These are phyloP conservation scores for Catotricha subobsoleta DNA, from an alignment of 2,888 invertebrate species.

Conservation along the genomic window DNA sequence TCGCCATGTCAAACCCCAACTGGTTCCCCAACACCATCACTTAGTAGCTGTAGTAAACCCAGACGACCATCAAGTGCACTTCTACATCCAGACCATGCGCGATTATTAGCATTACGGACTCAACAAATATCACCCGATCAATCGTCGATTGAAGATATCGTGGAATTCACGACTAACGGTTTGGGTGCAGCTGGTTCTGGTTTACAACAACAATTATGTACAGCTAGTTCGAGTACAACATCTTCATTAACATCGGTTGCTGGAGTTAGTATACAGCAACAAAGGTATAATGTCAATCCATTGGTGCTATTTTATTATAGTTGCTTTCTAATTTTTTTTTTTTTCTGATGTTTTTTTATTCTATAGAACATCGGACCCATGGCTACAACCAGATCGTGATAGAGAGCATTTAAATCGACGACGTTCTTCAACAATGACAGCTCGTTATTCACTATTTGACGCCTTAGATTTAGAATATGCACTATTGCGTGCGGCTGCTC, in stretches of 20 bases:
- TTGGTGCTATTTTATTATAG: background rate
- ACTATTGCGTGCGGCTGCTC: conserved; percentile 44
- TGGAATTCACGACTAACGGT: conserved; percentile 27
- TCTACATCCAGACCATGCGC: conserved; percentile 51
- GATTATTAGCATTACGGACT: conserved; percentile 33
- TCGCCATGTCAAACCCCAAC: conserved; percentile 27
- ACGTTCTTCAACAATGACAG: conserved; percentile 40
- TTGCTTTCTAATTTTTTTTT: background rate
- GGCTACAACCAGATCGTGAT: conserved; percentile 27
- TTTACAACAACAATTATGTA: conserved; percentile 22
- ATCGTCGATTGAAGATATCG: conserved; percentile 29
- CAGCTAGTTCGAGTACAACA: conserved; percentile 38
- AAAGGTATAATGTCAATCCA: conserved; percentile 16
- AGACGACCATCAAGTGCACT: conserved; percentile 40
- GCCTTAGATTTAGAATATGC: conserved; percentile 54
- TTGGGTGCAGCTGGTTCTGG: conserved; percentile 16
- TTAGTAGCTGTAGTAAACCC: conserved; percentile 14
- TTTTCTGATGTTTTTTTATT: background rate
- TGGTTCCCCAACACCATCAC: conserved; percentile 26
- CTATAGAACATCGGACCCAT: conserved; percentile 22
- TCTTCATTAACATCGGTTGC: conserved; percentile 37
- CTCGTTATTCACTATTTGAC: conserved; percentile 49
- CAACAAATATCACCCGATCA: conserved; percentile 25
- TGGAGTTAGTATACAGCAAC: conserved; percentile 26
- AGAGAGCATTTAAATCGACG: conserved; percentile 23